A percentile compares a stretch with the other conserved stretches of the same genome.
Conservation (phyloP, 2,888 invertebrate genomes). For the Syrphus vitripennis region DNA sequence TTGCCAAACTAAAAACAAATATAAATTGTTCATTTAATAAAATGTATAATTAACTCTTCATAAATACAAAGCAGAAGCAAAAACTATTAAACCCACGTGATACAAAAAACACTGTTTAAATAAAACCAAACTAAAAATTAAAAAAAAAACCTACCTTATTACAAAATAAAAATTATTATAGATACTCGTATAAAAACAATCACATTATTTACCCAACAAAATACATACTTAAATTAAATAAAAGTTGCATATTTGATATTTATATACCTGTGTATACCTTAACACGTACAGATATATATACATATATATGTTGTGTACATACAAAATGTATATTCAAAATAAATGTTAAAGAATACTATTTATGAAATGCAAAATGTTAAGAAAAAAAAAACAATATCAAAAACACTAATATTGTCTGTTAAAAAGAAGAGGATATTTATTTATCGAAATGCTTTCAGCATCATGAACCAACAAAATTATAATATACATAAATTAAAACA, state of each 20-base stretch:
- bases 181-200: slow-evolving; percentile 60
- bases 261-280: background rate
- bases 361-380: slow-evolving; percentile 23
- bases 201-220: slow-evolving; percentile 27
- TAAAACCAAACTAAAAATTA: slow-evolving; percentile 40
- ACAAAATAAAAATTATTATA: background rate
- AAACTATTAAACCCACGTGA: slow-evolving; percentile 60
- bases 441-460: slow-evolving; percentile 24
- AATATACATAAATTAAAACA: background rate
- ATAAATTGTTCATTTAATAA: background rate
- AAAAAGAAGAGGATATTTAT: slow-evolving; percentile 30
- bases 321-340: slow-evolving; percentile 18
- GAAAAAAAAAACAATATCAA: slow-evolving; percentile 6
- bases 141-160: slow-evolving; percentile 26
- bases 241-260: slow-evolving; percentile 44
- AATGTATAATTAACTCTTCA: background rate
- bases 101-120: slow-evolving; percentile 38
- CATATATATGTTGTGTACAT: slow-evolving; percentile 57
- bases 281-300: slow-evolving; percentile 28
- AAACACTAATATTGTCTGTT: slow-evolving; percentile 2
- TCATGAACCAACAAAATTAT: slow-evolving; percentile 4
- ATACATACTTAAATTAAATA: slow-evolving; percentile 7
- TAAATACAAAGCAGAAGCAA: background rate
- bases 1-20: background rate
- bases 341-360: slow-evolving; percentile 44